phyloP scores from a whole-genome alignment of 2,888 invertebrate genomes.

The Eurois occulta region DNA sequence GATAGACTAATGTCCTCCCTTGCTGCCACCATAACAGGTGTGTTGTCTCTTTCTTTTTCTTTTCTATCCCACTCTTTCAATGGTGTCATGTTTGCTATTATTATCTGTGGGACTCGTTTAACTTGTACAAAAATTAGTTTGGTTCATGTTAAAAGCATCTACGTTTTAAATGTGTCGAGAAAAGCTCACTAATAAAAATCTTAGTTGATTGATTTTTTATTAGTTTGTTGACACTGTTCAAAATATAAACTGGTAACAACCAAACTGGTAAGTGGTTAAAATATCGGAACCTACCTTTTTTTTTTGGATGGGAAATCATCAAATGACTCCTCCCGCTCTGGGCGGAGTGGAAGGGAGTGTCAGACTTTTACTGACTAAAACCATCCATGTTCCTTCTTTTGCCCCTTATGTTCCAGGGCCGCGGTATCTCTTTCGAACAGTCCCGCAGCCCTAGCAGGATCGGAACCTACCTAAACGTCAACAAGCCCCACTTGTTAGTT shows the following conservation, averaged over 20 bases:
- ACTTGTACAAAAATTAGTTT: slow-evolving; percentile 69
- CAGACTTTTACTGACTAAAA: too few species aligned
- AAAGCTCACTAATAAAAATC: too few species aligned
- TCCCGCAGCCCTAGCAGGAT: too few species aligned
- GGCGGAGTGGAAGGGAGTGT: too few species aligned
- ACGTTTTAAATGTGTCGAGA: neutral
- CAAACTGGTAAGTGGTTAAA: too few species aligned
- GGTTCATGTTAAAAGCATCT: slow-evolving; percentile 48
- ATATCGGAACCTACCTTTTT: too few species aligned
- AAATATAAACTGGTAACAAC: too few species aligned
- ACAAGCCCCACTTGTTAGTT: neutral
- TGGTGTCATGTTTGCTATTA: slow-evolving; percentile 71
- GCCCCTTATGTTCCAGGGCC: too few species aligned
- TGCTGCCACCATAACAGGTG: slow-evolving; percentile 49
- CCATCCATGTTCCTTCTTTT: too few species aligned
- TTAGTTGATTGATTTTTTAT: neutral
- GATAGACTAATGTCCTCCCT: slow-evolving; percentile 47
- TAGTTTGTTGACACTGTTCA: neutral
- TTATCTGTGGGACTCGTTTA: slow-evolving; percentile 69
- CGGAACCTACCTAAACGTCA: neutral
- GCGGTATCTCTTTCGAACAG: too few species aligned
- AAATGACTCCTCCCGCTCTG: too few species aligned
- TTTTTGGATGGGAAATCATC: too few species aligned
- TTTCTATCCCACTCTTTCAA: slow-evolving; percentile 60
- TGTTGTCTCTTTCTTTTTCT: slow-evolving; percentile 57